A percentile compares a stretch with the other conserved stretches of the same genome.
These are phyloP conservation scores for Pseudomyrmex cubaensis DNA, from an alignment of 1,140 invertebrate genomes.

Conservation along the genomic window DNA sequence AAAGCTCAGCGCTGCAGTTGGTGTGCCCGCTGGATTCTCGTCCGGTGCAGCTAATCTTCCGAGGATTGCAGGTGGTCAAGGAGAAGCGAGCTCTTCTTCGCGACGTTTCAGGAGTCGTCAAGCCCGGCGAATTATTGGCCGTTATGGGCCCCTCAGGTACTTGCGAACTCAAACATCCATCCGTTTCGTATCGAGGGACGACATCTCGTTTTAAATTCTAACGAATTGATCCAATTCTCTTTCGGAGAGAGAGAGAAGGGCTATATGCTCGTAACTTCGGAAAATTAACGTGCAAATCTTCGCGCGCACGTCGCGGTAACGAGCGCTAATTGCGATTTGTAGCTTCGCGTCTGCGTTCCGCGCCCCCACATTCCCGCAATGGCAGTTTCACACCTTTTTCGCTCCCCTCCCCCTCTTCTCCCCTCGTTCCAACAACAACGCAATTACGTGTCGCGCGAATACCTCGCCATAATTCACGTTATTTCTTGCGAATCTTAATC, in stretches of 20 bases:
- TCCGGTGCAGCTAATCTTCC: slow-evolving; percentile 90
- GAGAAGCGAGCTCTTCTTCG: slow-evolving; percentile 88
- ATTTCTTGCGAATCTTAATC: slow-evolving; percentile 48
- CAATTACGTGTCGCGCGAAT: slow-evolving; percentile 16
- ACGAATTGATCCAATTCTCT: background rate
- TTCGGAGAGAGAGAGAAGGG: too few species aligned
- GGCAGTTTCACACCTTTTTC: background rate
- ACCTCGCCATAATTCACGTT: slow-evolving; percentile 12
- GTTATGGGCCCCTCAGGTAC: slow-evolving; percentile 94
- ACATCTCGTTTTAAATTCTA: background rate
- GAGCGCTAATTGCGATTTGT: background rate
- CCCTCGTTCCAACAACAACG: background rate
- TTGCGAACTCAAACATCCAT: slow-evolving; percentile 17
- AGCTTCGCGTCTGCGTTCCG: background rate
- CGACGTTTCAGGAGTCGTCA: slow-evolving; percentile 90
- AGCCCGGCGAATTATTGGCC: slow-evolving; percentile 92
- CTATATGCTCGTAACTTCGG: background rate
- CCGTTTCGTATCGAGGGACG: background rate
- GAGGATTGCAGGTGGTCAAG: slow-evolving; percentile 86
- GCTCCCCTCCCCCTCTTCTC: too few species aligned
- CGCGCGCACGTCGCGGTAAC: background rate
- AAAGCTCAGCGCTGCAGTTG: slow-evolving; percentile 82
- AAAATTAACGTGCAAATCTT: slow-evolving; percentile 2
- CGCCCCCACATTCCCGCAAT: background rate
- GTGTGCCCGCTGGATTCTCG: slow-evolving; percentile 84